Conservation (phyloP, 1,140 invertebrate genomes). For the Procambarus virginalis region DNA sequence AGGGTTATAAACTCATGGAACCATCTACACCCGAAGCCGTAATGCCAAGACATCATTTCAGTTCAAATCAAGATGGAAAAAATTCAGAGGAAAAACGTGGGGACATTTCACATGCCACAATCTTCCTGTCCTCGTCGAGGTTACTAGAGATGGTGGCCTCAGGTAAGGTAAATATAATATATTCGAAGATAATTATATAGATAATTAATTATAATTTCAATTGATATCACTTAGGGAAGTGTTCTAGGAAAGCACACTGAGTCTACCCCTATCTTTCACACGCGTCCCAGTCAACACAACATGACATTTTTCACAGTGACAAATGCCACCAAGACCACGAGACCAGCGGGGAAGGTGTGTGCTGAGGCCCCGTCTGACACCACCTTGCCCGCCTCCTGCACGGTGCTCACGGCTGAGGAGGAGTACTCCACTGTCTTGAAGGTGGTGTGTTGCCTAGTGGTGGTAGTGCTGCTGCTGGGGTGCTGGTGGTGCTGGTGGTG, state of each 20-base stretch:
- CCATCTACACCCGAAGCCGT: too few relatives aligned
- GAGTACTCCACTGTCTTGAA: not conserved
- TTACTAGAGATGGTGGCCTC: too few relatives aligned
- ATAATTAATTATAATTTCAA: too few relatives aligned
- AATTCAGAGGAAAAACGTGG: too few relatives aligned
- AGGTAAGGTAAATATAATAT: too few relatives aligned
- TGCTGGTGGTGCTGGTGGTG: slow-evolving; percentile 1
- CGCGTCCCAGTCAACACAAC: not conserved
- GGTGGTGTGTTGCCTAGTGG: not conserved
- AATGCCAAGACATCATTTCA: too few relatives aligned
- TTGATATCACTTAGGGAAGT: not conserved
- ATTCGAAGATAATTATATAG: too few relatives aligned
- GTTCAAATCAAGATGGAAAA: too few relatives aligned
- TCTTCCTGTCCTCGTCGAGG: too few relatives aligned
- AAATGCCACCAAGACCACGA: not conserved
- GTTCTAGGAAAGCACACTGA: not conserved
- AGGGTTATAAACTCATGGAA: too few relatives aligned
- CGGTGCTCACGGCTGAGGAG: not conserved
- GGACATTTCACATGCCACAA: too few relatives aligned
- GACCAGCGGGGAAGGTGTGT: not conserved
- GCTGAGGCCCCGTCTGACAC: too few relatives aligned
- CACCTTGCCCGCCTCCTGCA: not conserved
- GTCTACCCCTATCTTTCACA: not conserved
- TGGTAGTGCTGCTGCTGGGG: not conserved
- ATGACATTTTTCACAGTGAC: not conserved